phyloP scores from a whole-genome alignment of 2,113 vertebrate species.

The Tupaia tana region DNA sequence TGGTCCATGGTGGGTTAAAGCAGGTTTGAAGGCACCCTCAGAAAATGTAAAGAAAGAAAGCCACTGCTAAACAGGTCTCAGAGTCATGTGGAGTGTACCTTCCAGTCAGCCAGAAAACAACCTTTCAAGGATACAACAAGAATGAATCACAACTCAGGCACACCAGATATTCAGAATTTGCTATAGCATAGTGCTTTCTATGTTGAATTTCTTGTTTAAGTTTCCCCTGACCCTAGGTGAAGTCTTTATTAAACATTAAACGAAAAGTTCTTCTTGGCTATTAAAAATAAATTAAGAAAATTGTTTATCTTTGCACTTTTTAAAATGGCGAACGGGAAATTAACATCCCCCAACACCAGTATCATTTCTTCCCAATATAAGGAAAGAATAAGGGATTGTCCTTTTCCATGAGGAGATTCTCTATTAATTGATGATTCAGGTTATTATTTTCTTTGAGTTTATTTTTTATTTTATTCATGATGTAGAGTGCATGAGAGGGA shows the following conservation, averaged over 20 bases:
- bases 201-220: background rate
- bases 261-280: background rate
- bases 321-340: background rate
- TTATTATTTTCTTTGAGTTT: background rate
- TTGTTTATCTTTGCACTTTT: background rate
- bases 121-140: fast-evolving
- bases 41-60: background rate
- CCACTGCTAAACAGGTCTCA: background rate
- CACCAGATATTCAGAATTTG: background rate
- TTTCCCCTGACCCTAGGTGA: background rate
- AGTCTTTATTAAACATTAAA: background rate
- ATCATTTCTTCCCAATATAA: background rate
- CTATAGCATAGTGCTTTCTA: background rate
- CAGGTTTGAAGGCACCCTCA: background rate
- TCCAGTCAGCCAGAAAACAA: background rate
- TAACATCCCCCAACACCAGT: background rate
- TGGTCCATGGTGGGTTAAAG: background rate
- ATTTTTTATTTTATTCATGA: no score
- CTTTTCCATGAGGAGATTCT: background rate
- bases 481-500: no score
- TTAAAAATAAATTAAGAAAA: background rate
- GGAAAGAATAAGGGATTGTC: background rate
- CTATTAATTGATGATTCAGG: background rate
- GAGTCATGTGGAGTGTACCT: background rate
- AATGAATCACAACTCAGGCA: background rate